These are phyloP conservation scores for Phortica magna DNA, from an alignment of 2,888 invertebrate species.

Conservation along the genomic window DNA sequence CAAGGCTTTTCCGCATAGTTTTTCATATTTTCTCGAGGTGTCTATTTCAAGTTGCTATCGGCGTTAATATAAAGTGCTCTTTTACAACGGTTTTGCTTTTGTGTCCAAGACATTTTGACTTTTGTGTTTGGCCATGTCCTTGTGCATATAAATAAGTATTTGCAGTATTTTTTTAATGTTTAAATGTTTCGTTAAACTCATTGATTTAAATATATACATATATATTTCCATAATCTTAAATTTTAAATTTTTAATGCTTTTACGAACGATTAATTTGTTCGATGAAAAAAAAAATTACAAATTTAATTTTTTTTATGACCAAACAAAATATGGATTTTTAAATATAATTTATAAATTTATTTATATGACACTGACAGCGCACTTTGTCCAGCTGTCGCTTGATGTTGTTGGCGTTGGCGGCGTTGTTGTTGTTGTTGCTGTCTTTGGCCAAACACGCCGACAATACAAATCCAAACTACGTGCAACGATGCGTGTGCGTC, in stretches of 20 bases:
- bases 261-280: no score
- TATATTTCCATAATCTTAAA: no score
- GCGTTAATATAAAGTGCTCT: conserved; percentile 14
- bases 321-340: no score
- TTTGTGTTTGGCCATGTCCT: no score
- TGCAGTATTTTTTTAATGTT: no score
- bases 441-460: background rate
- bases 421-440: background rate
- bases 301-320: no score
- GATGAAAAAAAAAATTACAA: no score
- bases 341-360: no score
- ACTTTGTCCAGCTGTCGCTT: background rate
- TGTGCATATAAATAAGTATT: no score
- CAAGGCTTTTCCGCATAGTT: conserved; percentile 5
- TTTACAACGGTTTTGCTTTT: background rate
- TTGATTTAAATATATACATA: no score
- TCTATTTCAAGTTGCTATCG: background rate
- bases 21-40: background rate
- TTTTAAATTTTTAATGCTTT: no score
- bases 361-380: background rate
- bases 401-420: background rate
- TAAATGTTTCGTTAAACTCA: no score
- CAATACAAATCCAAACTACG: background rate
- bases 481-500: background rate
- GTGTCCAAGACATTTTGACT: background rate